Evolutionary conservation across 1,140 invertebrate species (phyloP).

Genomic region (Trichonephila inaurata): DNA sequence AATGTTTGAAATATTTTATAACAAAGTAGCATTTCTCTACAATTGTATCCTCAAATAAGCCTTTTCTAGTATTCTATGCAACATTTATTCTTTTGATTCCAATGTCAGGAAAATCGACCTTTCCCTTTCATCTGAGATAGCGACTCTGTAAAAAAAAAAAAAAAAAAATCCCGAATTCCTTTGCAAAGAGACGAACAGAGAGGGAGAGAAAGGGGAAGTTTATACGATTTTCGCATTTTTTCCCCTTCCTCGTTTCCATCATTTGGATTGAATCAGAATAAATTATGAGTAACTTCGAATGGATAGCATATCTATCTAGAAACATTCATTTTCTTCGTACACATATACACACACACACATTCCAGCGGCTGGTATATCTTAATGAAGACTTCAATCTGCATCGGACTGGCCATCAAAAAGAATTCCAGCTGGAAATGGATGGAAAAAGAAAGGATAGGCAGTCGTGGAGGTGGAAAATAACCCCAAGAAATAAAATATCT

Average conservation of each 20-base stretch:
- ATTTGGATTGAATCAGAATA: slow-evolving; percentile 41
- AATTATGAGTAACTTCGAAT: slow-evolving; percentile 22
- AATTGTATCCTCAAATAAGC: background rate
- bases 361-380: background rate
- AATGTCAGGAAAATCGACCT: background rate
- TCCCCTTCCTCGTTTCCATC: background rate
- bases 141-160: background rate
- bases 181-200: background rate
- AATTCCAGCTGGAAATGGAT: background rate
- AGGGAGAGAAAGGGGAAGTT: background rate
- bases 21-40: too few species aligned
- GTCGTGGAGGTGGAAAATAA: background rate
- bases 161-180: background rate
- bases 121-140: background rate
- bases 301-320: slow-evolving; percentile 9
- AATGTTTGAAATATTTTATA: too few species aligned
- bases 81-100: background rate
- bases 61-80: background rate
- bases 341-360: background rate
- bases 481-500: background rate
- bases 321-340: slow-evolving; percentile 17
- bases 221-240: slow-evolving; percentile 32
- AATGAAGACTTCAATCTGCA: slow-evolving; percentile 39
- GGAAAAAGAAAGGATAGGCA: background rate
- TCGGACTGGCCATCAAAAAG: slow-evolving; percentile 1